Conservation (phyloP, 2,888 invertebrate species). For the Drosophila monieri region DNA sequence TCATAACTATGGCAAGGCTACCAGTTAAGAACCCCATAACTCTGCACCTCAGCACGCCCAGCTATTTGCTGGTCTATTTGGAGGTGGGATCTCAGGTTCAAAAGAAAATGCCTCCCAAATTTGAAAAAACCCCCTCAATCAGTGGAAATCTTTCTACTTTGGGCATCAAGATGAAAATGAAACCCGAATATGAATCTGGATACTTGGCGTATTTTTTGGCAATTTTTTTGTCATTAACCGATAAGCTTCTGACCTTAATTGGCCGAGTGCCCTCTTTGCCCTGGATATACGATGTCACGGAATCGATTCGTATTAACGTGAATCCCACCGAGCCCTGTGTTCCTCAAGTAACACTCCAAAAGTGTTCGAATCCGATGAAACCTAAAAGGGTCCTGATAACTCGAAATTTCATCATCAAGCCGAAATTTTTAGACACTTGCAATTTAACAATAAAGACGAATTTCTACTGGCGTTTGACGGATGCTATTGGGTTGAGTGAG, state of each 20-base stretch:
- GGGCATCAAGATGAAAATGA: background rate
- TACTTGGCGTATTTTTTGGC: conserved; percentile 7
- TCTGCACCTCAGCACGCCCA: conserved; percentile 16
- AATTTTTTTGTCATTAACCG: conserved; percentile 20
- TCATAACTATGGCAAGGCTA: conserved; percentile 8
- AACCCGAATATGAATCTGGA: conserved; percentile 12
- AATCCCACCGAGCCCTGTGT: background rate
- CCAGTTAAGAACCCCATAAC: conserved; percentile 8
- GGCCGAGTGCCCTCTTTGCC: background rate
- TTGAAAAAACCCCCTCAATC: conserved; percentile 5
- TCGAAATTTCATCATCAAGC: background rate
- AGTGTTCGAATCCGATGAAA: conserved; percentile 5
- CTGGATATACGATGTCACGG: background rate
- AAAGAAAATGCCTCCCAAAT: background rate
- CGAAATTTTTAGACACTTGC: conserved; percentile 5
- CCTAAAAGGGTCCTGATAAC: background rate
- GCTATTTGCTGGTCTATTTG: conserved; percentile 15
- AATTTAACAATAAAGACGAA: background rate
- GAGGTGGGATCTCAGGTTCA: background rate
- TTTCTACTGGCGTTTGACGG: conserved; percentile 20
- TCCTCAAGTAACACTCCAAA: conserved; percentile 6
- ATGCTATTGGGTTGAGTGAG: conserved; percentile 20
- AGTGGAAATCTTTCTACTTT: background rate
- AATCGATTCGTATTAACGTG: conserved; percentile 2
- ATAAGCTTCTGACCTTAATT: conserved; percentile 2